Base-by-base conservation (phyloP, 2,113 vertebrate species). In the Eolophus roseicapilla region DNA sequence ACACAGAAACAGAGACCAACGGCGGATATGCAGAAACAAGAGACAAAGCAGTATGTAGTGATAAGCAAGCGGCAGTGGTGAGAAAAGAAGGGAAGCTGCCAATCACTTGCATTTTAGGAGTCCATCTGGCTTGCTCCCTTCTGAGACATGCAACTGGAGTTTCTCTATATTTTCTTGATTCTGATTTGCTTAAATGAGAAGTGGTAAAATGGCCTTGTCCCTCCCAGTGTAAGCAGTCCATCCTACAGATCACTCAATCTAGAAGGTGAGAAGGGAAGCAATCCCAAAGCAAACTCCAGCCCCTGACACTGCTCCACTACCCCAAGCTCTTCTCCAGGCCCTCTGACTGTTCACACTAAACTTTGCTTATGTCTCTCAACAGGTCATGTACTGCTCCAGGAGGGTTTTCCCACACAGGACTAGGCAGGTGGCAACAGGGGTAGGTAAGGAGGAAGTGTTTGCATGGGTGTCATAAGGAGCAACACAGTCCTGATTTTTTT, bases 1-100 rank as follows among this genome's bases (percentile, higher is more conserved):
- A 12, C 0, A 1, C 28, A 50, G 55, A 65, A 86, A 52, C 6
- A n/a, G 28, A 37, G 29, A 52, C 5, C 0, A 0, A 8, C 16
- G n/a, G 4, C 1, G 2, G 41, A 74, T 31, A 23, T 63, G 46
- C 28, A 89, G 70, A 82, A 71, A 75, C 2, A 28, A 28, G 55
- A 68, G 46, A 53, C 13, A 52, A 80, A 65, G 6, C 29, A 7
- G 3, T 4, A 15, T 5, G 2, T 15, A 6, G 57, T 63, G 52
- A 24, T 9, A 39, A 18, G 9, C 18, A 44, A 49, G 25, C 12
- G 17, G 10, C 10, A 74, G 10, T 11, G 3, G 14, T 46, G 17
- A 46, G 49, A 86, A 43, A 39, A 8, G 21, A 70, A 70, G 20
- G 6, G 25, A 75, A 76, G 15, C 4, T 59, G 47, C 21, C 2